Percentiles rank a stretch among this genome's conserved stretches.
phyloP scores from a whole-genome alignment of 2,888 invertebrate species.

The Stenoptilia bipunctidactyla region DNA sequence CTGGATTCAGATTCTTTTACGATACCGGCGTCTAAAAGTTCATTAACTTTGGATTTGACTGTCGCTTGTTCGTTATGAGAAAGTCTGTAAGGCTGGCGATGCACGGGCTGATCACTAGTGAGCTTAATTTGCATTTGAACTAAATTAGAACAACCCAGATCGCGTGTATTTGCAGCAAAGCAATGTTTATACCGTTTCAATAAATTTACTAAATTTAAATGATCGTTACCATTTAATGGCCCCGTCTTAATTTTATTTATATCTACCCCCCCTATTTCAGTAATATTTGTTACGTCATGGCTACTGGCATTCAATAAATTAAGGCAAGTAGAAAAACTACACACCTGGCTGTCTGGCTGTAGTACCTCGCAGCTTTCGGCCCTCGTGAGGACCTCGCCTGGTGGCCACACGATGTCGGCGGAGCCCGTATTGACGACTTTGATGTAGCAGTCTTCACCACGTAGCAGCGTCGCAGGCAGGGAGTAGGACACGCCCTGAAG shows the following conservation, averaged over 20 bases:
- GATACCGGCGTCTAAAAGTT: no score
- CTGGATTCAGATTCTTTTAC: no score
- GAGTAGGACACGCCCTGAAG: conserved; percentile 16
- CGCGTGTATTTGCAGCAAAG: conserved; percentile 15
- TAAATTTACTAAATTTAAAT: conserved; percentile 7
- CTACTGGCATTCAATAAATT: not conserved
- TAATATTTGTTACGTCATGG: not conserved
- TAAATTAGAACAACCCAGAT: conserved; percentile 17
- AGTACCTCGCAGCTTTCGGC: conserved; percentile 12
- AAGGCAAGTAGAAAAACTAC: not conserved
- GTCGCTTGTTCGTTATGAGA: conserved; percentile 11
- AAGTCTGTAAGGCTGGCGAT: conserved; percentile 14
- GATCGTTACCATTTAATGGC: conserved; percentile 7
- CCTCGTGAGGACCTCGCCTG: conserved; percentile 10
- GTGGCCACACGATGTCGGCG: conserved; percentile 8
- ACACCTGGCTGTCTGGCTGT: conserved; percentile 6
- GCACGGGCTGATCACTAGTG: conserved; percentile 12
- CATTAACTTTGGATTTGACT: conserved; percentile 12
- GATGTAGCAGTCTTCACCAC: conserved; percentile 16
- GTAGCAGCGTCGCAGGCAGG: conserved; percentile 17
- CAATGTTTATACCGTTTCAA: conserved; percentile 10
- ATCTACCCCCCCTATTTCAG: conserved; percentile 4
- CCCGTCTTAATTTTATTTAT: conserved; percentile 4
- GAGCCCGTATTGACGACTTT: conserved; percentile 18
- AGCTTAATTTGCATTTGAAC: conserved; percentile 17